Percentiles rank a stretch among this genome's conserved stretches.
These are phyloP conservation scores for Hydrochoerus hydrochaeris DNA, from an alignment of 2,113 vertebrate genomes.

Conservation along the genomic window DNA sequence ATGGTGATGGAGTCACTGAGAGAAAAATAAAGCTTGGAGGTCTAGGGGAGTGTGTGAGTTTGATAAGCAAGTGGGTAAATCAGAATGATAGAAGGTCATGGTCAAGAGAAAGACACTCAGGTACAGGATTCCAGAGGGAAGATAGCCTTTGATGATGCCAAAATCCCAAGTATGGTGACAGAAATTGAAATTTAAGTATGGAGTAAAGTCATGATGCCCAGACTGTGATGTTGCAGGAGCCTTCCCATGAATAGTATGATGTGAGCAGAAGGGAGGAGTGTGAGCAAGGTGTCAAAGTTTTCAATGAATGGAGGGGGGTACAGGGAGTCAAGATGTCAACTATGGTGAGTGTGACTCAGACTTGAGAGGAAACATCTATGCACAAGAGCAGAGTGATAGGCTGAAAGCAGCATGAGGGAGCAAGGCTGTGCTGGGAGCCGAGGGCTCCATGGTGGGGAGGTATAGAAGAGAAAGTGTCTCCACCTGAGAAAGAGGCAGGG, in stretches of 20 bases:
- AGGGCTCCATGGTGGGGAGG: background rate
- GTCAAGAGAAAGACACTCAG: background rate
- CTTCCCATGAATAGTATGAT: background rate
- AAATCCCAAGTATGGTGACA: background rate
- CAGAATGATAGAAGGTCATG: background rate
- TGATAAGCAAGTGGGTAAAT: background rate
- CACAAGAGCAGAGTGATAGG: background rate
- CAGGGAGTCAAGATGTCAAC: background rate
- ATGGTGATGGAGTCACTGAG: background rate
- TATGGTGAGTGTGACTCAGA: background rate
- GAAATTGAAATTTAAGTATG: background rate
- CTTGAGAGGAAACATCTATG: background rate
- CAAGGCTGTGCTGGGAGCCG: background rate
- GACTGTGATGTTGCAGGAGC: accelerated
- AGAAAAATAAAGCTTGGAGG: background rate
- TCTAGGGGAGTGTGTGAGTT: background rate
- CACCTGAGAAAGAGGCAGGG: background rate
- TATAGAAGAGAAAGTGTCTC: background rate
- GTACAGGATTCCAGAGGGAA: background rate
- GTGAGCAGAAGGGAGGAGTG: background rate
- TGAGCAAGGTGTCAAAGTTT: background rate
- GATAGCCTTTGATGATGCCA: background rate
- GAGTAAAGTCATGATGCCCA: background rate
- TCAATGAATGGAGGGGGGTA: background rate
- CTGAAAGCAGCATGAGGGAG: background rate